Evolutionary conservation across 2,888 invertebrate genomes (phyloP), one percentile per base, ranked within the genome.

Genomic region (Eristalinus sepulchralis): DNA sequence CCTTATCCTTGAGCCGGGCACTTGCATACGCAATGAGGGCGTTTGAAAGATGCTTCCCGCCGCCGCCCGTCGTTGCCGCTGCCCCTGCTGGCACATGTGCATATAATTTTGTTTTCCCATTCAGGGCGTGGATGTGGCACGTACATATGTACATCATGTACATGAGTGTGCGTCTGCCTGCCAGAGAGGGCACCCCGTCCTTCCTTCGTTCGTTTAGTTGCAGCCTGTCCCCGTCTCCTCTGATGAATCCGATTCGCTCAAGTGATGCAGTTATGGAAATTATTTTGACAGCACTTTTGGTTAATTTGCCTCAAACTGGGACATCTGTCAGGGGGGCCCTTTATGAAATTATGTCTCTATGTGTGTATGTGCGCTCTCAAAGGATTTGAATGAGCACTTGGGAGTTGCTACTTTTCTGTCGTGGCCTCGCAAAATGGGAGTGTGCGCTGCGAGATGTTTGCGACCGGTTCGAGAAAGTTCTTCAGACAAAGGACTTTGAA

Each of bases 1-100:
- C 64, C 63, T 72, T 79, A 73, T 73, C 73, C 79, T 79, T 71
- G 79, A 57, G 33, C 71, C 22, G 31, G 73, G 47, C 68, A 79
- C 79, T 78, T 79, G 68, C 79, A 83, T 68, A 73, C 73, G 22
- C 73, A 73, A 73, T 73, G 80, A 34, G 53, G 60, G 39, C 17
- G 47, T 47, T 71, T 8, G 47, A 8, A 47, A 17, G 8, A 47
- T n/a, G n/a, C 39, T n/a, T 47, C 47, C 9, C 17, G 62, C 20
- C 36, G 55, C 57, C 66, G 39, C 33, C 34, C 63, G 55, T 27
- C 27, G 27, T 27, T 27, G 27, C 27, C 27, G 71, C 36, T 67
- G 20, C 67, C 60, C 36, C 34, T 55, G 80, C 11, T 39, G 36
- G 11, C 62, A 10, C 31, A 67, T 59, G 47, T 1, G 22, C 20